phyloP scores from a whole-genome alignment of 1,140 invertebrate species.

The Rhopalosiphum padi region DNA sequence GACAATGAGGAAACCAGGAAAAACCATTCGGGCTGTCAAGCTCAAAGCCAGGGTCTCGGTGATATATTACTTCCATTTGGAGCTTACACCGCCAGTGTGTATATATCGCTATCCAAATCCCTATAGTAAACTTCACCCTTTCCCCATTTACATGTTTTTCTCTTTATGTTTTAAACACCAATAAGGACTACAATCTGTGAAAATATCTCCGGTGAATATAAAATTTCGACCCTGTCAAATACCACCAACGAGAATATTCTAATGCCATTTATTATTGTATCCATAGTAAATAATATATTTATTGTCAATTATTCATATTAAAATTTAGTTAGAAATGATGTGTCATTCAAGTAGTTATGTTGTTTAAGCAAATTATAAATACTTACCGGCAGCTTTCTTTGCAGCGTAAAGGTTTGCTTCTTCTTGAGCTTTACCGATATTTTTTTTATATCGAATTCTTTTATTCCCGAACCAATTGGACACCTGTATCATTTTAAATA shows the following conservation, averaged over 20 bases:
- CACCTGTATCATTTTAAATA: conserved; percentile 70
- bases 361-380: not conserved
- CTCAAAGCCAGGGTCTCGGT: conserved; percentile 62
- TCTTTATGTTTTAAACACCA: conserved; percentile 51
- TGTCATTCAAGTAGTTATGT: not conserved
- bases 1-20: conserved; percentile 58
- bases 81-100: conserved; percentile 56
- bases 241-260: conserved; percentile 6
- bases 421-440: conserved; percentile 99
- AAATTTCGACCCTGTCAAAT: not conserved
- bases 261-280: not conserved
- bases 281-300: not conserved
- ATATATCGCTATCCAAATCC: conserved; percentile 50
- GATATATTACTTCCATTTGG: conserved; percentile 64
- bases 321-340: not conserved
- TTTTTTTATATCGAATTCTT: conserved; percentile 99
- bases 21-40: conserved; percentile 64
- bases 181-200: conserved; percentile 44
- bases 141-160: conserved; percentile 51
- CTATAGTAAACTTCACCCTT: conserved; percentile 57
- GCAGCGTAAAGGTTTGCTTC: conserved; percentile 99
- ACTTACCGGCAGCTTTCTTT: conserved; percentile 93
- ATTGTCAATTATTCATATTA: not conserved
- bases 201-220: conserved; percentile 13
- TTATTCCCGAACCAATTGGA: conserved; percentile 99